These are phyloP conservation scores for Amyelois transitella DNA, from an alignment of 1,140 invertebrate genomes.

Conservation along the genomic window DNA sequence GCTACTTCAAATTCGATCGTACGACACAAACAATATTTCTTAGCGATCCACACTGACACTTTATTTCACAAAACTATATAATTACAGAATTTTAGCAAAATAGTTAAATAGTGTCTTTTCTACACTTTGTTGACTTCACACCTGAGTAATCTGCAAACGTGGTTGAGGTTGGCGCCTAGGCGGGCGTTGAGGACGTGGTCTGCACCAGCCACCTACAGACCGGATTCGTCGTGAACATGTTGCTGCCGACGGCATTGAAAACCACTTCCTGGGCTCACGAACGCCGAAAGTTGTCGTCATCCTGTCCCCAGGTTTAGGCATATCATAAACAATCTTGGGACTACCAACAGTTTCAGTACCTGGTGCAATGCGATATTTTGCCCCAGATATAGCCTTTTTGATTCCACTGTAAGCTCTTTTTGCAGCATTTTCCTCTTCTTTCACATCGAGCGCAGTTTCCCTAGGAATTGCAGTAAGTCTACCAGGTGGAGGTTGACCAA, in stretches of 20 bases:
- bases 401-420: slow-evolving; percentile 39
- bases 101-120: not conserved
- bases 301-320: slow-evolving; percentile 54
- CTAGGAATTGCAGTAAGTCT: slow-evolving; percentile 29
- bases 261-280: slow-evolving; percentile 39
- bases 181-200: slow-evolving; percentile 34
- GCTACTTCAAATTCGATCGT: slow-evolving; percentile 52
- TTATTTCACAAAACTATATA: not conserved
- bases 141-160: slow-evolving; percentile 62
- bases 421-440: slow-evolving; percentile 36
- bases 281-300: slow-evolving; percentile 59
- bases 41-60: slow-evolving; percentile 16
- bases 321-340: slow-evolving; percentile 61
- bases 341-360: slow-evolving; percentile 46
- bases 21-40: slow-evolving; percentile 28
- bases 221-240: slow-evolving; percentile 37
- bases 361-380: slow-evolving; percentile 54
- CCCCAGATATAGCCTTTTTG: slow-evolving; percentile 46
- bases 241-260: slow-evolving; percentile 36
- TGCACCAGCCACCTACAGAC: slow-evolving; percentile 35
- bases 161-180: slow-evolving; percentile 37
- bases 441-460: slow-evolving; percentile 28
- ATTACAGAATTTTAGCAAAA: not conserved
- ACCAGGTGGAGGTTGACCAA: slow-evolving; percentile 28
- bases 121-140: slow-evolving; percentile 37